These are phyloP conservation scores for Pachyuromys duprasi DNA, from an alignment of 2,797 vertebrate genomes.

Conservation along the genomic window DNA sequence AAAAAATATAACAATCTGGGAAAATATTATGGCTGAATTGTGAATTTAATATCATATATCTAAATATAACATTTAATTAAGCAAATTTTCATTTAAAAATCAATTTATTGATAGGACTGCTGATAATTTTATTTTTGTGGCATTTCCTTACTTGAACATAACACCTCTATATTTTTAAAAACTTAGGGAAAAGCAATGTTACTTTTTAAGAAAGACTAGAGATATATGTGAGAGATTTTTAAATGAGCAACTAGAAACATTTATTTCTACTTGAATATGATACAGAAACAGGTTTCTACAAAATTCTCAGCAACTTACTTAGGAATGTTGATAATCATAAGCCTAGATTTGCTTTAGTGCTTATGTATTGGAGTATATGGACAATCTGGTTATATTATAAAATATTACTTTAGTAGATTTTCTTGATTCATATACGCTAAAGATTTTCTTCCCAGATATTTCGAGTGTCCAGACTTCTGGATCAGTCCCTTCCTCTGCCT, in stretches of 20 bases:
- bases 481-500: not conserved
- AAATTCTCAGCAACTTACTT: not conserved
- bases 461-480: not conserved
- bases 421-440: not conserved
- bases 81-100: not conserved
- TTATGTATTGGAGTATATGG: not conserved
- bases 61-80: constrained; percentile 9
- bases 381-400: not conserved
- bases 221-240: not conserved
- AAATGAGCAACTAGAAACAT: not conserved
- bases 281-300: not conserved
- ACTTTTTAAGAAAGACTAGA: constrained; percentile 9
- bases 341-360: not conserved
- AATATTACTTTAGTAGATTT: not conserved
- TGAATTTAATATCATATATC: not conserved
- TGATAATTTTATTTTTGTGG: not conserved
- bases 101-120: not conserved
- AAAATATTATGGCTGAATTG: not conserved
- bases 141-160: not conserved
- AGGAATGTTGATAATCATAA: not conserved
- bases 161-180: not conserved
- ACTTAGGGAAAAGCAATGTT: not conserved
- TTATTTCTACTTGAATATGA: not conserved
- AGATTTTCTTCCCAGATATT: not conserved
- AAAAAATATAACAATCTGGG: not conserved